Evolutionary conservation across 2,888 invertebrate genomes (phyloP), one percentile per base, ranked within the genome.

Genomic region (Eurytoma californica): DNA sequence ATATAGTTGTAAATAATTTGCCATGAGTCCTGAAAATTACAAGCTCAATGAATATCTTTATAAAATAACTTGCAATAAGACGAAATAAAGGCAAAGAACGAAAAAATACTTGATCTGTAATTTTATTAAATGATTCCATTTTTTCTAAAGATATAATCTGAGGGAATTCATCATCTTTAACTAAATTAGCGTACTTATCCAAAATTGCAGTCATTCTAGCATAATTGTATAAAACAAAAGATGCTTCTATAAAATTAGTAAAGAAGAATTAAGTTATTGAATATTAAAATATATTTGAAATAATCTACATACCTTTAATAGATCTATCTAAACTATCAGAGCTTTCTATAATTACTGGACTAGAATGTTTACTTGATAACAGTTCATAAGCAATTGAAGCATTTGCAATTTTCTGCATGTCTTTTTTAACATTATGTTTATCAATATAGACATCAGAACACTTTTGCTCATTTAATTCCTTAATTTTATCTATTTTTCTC

Each of bases 151-250:
- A 12, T 2, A n/a, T 12, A 20, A 81, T 67, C 0, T 94, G 93
- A 18, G 94, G 94, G 89, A 95, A 95, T 3, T 88, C 86, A 2
- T 92, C 92, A 16, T 89, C 88, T 3, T 82, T 78, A 4, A 94
- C 93, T 86, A 92, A 92, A 12, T 92, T 91, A 81, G 93, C 90
- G 87, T 93, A 95, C 80, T 93, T 93, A 83, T 92, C 92, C 77
- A 95, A 91, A 72, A 96, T 92, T 0, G 93, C 92, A 84, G 93
- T 92, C 70, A 96, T 87, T 82, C 96, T 92, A 0, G 95, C 95
- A 87, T 94, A 94, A 87, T 96, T 96, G 88, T 96, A 96, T 47
- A 96, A 90, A 77, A 96, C 92, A 88, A 96, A 96, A 39, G 94
- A 91, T 53, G 94, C 94, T 72, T 95, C 95, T 95, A 88, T 53